Evolutionary conservation across 2,888 invertebrate genomes (phyloP), one percentile per base, ranked within the genome.

Genomic region (Brachylomia viminalis): DNA sequence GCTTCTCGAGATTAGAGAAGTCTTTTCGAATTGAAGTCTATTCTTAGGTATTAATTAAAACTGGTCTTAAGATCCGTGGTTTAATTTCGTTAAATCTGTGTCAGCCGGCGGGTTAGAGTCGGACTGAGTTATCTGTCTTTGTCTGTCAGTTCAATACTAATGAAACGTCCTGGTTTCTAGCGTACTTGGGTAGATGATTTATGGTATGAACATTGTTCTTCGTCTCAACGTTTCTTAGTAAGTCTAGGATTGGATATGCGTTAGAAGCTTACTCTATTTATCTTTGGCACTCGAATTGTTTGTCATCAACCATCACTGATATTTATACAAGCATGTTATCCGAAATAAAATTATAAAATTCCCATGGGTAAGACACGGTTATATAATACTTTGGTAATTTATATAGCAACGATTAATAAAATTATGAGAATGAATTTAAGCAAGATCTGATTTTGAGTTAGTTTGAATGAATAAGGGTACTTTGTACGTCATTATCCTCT

Each of bases 11-110:
- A 79, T 84, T 65, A 79, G 17, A 64, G 68, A 66, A 74, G 62
- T 75, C n/a, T 13, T 11, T 73, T 58, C 30, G 45, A 72, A 75
- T 68, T 38, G 27, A 58, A 67, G 10, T 86, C 72, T 85, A 85
- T 86, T 83, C 86, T 85, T 73, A 65, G 77, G 54, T 54, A 71
- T 65, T 78, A 75, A 85, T 83, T 86, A 83, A 81, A 72, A 77
- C 67, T 33, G 75, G 59, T 64, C 73, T 58, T 70, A 78, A 75
- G 71, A 82, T 58, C 54, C 58, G 77, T 13, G 81, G 75, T 71
- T 85, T 80, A 70, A 84, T 86, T 78, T 71, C 72, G 52, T 68
- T 84, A 72, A 77, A 85, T 83, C 83, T 80, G 70, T 82, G 77
- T 85, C 86, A 58, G 79, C 59, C 56, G 38, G 66, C 59, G 72